Evolutionary conservation across 2,797 vertebrate species (phyloP), one percentile per base, ranked within the genome.

Genomic region (Paratrypauchen microcephalus): DNA sequence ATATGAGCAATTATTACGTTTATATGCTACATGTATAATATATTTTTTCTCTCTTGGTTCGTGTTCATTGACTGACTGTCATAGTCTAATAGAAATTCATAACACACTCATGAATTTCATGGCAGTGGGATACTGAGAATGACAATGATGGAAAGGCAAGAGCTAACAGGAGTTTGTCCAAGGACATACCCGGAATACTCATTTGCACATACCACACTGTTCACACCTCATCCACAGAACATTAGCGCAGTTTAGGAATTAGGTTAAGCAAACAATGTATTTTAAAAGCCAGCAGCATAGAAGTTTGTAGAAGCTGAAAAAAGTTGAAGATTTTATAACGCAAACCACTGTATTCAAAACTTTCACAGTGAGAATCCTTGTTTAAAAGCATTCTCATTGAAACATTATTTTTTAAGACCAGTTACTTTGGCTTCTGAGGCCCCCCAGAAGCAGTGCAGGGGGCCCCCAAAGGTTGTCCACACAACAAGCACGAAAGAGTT

Each of bases 161-260:
- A 6, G 36, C 48, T 9, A 71, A 24, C 45, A 61, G 19, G 50
- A 66, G 65, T 45, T 59, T 21, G 18, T 56, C 72, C 73, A 83
- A 70, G 65, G 58, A 71, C 66, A 52, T 23, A 81, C 66, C 47
- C 19, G 21, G 70, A 64, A 19, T 63, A 66, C 69, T 68, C 68
- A 68, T 83, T 50, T 68, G 55, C 62, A 71, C 66, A 77, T 69
- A 77, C 63, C 36, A 56, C 66, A 59, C 11, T 6, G 24, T 64
- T 50, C 65, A 65, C 12, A 54, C 18, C 32, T 24, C 8, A 32
- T 28, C 55, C 23, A 23, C 26, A 26, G 39, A 15, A 15, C 61
- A 47, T 47, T 1, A 23, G 12, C 9, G 2, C 21, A 57, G 18
- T 57, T 26, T 26, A 28, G 55, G 6, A 24, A 57, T 28, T 24